phyloP scores from a whole-genome alignment of 2,888 invertebrate genomes.

The Rhamphomyia laevipes region DNA sequence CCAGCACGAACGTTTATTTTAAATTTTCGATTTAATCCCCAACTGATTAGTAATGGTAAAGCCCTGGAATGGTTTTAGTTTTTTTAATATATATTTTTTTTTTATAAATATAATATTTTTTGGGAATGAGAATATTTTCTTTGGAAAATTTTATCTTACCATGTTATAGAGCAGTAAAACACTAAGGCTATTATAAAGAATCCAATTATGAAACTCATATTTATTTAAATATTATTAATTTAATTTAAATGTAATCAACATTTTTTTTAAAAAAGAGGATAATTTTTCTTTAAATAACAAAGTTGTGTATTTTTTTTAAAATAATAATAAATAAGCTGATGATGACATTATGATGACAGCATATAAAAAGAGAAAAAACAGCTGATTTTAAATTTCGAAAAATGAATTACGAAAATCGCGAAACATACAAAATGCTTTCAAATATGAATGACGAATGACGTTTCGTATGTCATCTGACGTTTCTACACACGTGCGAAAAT shows the following conservation, averaged over 20 bases:
- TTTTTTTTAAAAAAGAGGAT: neutral
- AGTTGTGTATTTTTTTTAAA: too few species aligned
- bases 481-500: neutral
- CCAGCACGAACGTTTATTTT: conserved; percentile 70
- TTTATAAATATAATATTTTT: neutral
- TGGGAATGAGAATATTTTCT: too few species aligned
- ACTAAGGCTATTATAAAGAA: neutral
- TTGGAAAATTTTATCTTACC: neutral
- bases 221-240: neutral
- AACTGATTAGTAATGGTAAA: conserved; percentile 62
- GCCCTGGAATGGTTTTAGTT: conserved; percentile 43
- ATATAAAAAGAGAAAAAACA: neutral
- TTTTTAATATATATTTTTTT: neutral
- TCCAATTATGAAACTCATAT: neutral
- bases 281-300: too few species aligned
- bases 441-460: too few species aligned
- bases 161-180: neutral
- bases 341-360: neutral
- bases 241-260: neutral
- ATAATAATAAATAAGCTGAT: neutral
- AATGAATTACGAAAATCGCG: neutral
- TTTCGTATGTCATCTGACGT: neutral
- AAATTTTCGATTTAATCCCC: conserved; percentile 68
- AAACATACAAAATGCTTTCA: too few species aligned
- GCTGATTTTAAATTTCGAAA: neutral